phyloP scores from a whole-genome alignment of 2,113 vertebrate genomes.

The Oncorhynchus kisutch region DNA sequence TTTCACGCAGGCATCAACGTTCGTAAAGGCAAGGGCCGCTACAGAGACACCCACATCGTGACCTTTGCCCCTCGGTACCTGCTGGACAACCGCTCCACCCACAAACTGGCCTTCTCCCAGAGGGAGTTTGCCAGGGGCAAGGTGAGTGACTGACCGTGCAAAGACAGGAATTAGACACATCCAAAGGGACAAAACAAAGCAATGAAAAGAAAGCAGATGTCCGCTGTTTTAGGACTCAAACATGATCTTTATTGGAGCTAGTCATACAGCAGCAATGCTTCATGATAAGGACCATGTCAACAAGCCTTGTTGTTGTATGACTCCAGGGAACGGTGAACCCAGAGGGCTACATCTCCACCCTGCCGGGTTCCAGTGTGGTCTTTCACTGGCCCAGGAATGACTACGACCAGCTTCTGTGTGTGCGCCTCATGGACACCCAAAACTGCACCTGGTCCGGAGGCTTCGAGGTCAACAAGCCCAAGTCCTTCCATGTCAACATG shows the following conservation, averaged over 20 bases:
- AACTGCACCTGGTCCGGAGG: conserved; percentile 96
- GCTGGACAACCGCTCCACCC: conserved; percentile 88
- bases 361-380: conserved; percentile 94
- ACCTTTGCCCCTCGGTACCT: conserved; percentile 95
- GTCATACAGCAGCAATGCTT: too few relatives aligned
- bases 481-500: conserved; percentile 97
- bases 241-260: too few relatives aligned
- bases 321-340: conserved; percentile 85
- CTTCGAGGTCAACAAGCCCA: conserved; percentile 96
- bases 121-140: conserved; percentile 91
- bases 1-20: conserved; percentile 86
- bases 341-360: conserved; percentile 92
- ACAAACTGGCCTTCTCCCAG: conserved; percentile 94
- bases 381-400: conserved; percentile 98
- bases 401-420: conserved; percentile 92
- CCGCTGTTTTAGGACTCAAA: not conserved
- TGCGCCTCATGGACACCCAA: conserved; percentile 88
- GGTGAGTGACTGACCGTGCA: conserved; percentile 68
- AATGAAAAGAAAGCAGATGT: not conserved
- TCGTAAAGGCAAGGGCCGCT: conserved; percentile 92
- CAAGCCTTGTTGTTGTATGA: not conserved
- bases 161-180: not conserved
- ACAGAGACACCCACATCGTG: conserved; percentile 92
- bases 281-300: too few relatives aligned
- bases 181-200: not conserved